phyloP scores from a whole-genome alignment of 2,113 vertebrate species.

The Actenoides lindsayi region DNA sequence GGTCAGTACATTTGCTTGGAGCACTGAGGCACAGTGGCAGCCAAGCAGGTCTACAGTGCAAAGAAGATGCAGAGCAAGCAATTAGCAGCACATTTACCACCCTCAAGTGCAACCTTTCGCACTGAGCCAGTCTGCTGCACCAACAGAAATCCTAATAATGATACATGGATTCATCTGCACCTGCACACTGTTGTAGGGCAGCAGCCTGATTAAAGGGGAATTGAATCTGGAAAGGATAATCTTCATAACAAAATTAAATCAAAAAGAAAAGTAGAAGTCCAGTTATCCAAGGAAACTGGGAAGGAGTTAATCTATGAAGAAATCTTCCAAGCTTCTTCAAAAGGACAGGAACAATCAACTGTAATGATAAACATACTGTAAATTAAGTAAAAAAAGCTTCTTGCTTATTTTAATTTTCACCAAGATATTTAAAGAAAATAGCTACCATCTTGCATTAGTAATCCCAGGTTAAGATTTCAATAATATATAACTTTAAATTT shows the following conservation, averaged over 20 bases:
- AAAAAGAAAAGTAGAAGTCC: background rate
- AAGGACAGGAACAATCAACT: background rate
- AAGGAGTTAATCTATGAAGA: background rate
- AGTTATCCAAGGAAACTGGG: background rate
- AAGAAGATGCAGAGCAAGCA: background rate
- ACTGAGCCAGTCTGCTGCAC: background rate
- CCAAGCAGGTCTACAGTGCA: fast-evolving
- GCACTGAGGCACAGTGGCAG: background rate
- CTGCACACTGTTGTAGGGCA: background rate
- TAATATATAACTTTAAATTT: background rate
- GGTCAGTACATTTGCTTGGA: background rate
- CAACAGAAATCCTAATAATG: background rate
- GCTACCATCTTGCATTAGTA: background rate
- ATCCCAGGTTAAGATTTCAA: background rate
- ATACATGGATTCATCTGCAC: background rate
- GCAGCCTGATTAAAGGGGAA: background rate
- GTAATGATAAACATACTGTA: background rate
- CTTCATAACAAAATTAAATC: background rate
- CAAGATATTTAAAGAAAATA: background rate
- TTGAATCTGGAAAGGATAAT: background rate
- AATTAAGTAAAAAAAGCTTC: background rate
- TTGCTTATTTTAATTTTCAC: background rate
- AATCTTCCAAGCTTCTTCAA: background rate
- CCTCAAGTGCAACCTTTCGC: background rate
- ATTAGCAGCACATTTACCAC: background rate